Evolutionary conservation across 1,140 invertebrate genomes (phyloP).

Genomic region (Euura lappo): DNA sequence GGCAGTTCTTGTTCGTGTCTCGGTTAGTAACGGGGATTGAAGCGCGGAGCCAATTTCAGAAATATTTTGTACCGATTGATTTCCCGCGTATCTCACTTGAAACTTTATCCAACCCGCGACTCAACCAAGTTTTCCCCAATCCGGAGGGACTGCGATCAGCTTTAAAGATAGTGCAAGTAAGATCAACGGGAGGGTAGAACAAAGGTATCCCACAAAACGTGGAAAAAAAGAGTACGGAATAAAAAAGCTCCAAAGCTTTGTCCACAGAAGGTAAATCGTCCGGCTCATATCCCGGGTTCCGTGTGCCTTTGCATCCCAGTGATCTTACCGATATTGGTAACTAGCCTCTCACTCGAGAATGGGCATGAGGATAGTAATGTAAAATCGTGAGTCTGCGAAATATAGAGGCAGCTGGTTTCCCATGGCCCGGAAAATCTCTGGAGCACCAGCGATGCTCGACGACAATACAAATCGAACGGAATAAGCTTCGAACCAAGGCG

Average conservation of each 20-base stretch:
- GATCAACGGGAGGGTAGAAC: background rate
- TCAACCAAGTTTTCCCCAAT: background rate
- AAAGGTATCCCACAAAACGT: background rate
- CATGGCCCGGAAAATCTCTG: background rate
- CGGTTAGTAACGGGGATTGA: background rate
- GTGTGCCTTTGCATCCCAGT: background rate
- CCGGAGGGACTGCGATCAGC: background rate
- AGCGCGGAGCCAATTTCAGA: background rate
- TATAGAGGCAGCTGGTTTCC: background rate
- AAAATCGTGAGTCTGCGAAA: background rate
- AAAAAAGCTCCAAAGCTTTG: background rate
- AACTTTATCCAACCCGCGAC: background rate
- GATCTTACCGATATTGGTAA: background rate
- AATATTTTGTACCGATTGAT: background rate
- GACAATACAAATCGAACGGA: conserved; percentile 48
- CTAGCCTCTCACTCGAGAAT: background rate
- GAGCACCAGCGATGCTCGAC: conserved; percentile 15
- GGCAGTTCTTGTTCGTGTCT: background rate
- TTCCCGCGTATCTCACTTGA: background rate
- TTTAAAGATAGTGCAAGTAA: background rate
- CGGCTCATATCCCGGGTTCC: background rate
- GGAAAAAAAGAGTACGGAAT: background rate
- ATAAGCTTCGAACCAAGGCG: conserved; percentile 38
- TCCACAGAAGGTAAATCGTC: background rate
- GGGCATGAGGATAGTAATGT: background rate